These are phyloP conservation scores for Ictidomys tridecemlineatus DNA, from an alignment of 2,113 vertebrate species.

Conservation along the genomic window DNA sequence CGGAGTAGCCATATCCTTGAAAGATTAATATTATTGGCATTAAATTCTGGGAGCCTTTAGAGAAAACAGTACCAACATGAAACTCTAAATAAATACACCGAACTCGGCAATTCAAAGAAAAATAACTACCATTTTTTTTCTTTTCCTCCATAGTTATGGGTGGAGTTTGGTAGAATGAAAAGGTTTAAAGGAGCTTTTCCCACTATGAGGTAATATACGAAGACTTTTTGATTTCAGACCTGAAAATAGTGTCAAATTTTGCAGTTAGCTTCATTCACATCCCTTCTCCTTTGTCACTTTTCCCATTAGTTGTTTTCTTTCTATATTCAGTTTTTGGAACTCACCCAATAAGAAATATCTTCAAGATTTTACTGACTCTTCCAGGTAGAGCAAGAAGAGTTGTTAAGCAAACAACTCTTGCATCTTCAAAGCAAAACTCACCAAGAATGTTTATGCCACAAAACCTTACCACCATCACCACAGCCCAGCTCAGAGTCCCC, in stretches of 20 bases:
- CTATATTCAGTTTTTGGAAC: background rate
- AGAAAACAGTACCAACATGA: background rate
- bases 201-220: background rate
- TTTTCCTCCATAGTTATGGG: background rate
- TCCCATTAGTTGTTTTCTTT: background rate
- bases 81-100: background rate
- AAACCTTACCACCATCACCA: conserved; percentile 66
- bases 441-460: conserved; percentile 65
- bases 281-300: background rate
- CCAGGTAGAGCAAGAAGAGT: background rate
- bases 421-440: conserved; percentile 66
- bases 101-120: background rate
- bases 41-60: background rate
- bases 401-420: conserved; percentile 57
- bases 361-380: background rate
- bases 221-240: background rate
- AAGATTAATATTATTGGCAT: background rate
- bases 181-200: background rate
- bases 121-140: background rate
- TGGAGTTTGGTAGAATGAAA: background rate
- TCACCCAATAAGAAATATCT: background rate
- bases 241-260: background rate
- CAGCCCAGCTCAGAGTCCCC: background rate
- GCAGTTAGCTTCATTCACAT: background rate
- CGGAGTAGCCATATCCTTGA: background rate